Conservation (phyloP, 2,888 invertebrate species). For the Macaria notata region DNA sequence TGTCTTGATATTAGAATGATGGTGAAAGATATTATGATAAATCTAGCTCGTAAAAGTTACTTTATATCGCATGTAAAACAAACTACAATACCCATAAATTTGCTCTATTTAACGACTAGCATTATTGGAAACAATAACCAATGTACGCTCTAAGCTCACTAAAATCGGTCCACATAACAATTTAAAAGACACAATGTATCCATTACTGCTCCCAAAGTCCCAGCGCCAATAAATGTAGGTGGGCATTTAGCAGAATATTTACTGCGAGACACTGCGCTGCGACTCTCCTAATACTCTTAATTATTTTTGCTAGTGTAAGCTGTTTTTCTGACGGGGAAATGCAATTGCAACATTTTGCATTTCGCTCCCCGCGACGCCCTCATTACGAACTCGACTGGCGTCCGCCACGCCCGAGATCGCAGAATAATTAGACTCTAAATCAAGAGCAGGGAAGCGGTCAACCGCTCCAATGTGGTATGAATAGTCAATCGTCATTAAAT, state of each 20-base stretch:
- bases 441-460: conserved; percentile 78
- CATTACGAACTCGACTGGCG: conserved; percentile 71
- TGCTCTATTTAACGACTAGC: too few relatives aligned
- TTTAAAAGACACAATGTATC: conserved; percentile 75
- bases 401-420: conserved; percentile 74
- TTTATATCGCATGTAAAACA: too few relatives aligned
- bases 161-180: conserved; percentile 53
- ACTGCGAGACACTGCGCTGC: conserved; percentile 73
- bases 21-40: too few relatives aligned
- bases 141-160: conserved; percentile 35
- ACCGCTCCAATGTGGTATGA: conserved; percentile 77
- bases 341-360: conserved; percentile 79
- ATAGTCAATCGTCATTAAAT: conserved; percentile 81
- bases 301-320: conserved; percentile 81
- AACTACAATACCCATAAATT: too few relatives aligned
- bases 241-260: conserved; percentile 79
- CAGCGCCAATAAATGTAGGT: conserved; percentile 77
- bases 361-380: conserved; percentile 57
- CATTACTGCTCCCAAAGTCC: conserved; percentile 67
- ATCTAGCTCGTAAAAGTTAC: too few relatives aligned
- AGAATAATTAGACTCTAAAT: conserved; percentile 80
- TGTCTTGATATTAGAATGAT: too few relatives aligned
- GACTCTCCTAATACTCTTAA: conserved; percentile 79
- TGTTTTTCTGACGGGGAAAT: conserved; percentile 78
- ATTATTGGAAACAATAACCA: conserved; percentile 27